Evolutionary conservation across 1,140 invertebrate genomes (phyloP), one percentile per base, ranked within the genome.

Genomic region (Drosophila subpulchrella): DNA sequence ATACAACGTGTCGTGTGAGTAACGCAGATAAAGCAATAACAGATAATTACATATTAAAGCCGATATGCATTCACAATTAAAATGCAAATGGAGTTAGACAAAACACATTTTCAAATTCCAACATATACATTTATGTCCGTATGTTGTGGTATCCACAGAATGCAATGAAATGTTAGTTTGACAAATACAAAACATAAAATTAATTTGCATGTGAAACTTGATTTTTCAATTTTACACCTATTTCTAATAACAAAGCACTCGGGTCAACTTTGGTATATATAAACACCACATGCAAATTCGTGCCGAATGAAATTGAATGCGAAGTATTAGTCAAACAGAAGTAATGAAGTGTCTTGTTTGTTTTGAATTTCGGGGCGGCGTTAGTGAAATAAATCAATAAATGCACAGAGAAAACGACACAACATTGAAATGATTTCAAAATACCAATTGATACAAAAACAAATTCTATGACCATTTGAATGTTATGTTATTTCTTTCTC

Each of bases 291-390:
- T 47, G 41, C 27, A 32, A 57, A 60, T 51, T 77, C 81, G 81
- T 85, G 77, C 81, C 63, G 54, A 68, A 61, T 63, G 60, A 62
- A 81, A 78, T 86, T 61, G 60, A 84, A 78, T 71, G 67, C 73
- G 32, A 53, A 75, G 74, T 78, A 63, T 86, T 86, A 86, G 65
- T 70, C 63, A 85, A 84, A 84, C 65, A 86, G 30, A 68, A 58
- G 51, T 63, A 81, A 86, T 85, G 74, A 65, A 78, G 72, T 78
- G 78, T 71, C 63, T 74, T 44, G 51, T 62, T 68, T 81, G 59
- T 27, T 44, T 65, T 51, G 59, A 42, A 17, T 50, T 50, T 30
- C 20, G 30, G 38, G 32, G n/a, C 24, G 42, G 17, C 17, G 63
- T 20, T 34, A 39, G 59, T 72, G 59, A 36, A 60, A 46, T 36